A percentile compares a stretch with the other conserved stretches of the same genome.
Conservation (phyloP, 2,113 vertebrate species). For the Hippolais icterina region DNA sequence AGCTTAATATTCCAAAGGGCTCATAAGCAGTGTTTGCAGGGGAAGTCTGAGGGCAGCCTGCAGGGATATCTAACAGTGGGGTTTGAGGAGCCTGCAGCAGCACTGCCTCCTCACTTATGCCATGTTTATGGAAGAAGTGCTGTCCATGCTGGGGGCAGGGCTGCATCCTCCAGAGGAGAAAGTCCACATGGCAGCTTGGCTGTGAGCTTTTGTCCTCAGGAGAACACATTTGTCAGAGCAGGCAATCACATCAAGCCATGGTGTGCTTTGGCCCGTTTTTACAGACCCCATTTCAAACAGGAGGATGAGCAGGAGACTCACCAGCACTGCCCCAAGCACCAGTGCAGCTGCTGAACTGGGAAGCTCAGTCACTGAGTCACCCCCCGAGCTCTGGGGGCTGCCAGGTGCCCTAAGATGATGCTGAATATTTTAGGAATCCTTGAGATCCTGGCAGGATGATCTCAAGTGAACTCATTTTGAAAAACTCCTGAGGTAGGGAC, state of each 20-base stretch:
- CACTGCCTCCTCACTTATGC: accelerated
- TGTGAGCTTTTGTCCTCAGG: background rate
- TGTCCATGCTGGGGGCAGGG: background rate
- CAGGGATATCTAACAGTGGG: background rate
- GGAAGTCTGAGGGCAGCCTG: background rate
- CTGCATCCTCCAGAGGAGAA: background rate
- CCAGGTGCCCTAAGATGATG: accelerated
- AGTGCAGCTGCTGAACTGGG: background rate
- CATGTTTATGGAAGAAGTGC: background rate
- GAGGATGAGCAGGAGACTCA: too few relatives aligned
- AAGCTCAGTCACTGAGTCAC: background rate
- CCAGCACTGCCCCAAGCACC: background rate
- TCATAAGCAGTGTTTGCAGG: background rate
- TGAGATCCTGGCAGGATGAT: background rate
- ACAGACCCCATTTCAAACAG: background rate
- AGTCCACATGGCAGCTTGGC: accelerated
- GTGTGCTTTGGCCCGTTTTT: background rate
- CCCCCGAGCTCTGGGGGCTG: background rate
- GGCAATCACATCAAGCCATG: background rate
- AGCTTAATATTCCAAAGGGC: background rate
- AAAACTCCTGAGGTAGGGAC: background rate
- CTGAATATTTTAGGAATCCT: background rate
- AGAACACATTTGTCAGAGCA: background rate
- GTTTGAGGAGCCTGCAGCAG: background rate
- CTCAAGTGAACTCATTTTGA: background rate